A percentile compares a stretch with the other conserved stretches of the same genome.
Evolutionary conservation across 2,797 vertebrate species (phyloP).

Genomic region (Sphenopsis melanotis): DNA sequence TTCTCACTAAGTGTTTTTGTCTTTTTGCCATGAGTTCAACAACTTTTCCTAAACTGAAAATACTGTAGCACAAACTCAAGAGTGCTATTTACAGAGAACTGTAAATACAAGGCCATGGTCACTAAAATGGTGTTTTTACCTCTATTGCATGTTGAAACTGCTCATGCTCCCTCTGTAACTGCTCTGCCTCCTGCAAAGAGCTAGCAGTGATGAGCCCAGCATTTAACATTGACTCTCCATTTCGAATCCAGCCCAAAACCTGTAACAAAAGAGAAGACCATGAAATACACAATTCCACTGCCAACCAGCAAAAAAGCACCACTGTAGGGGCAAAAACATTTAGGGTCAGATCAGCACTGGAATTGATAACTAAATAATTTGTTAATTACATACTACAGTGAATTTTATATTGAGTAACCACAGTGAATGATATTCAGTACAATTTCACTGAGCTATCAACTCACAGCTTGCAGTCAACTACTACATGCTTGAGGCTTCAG

Average conservation of each 20-base stretch:
- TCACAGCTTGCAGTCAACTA: not conserved
- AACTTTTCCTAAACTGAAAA: not conserved
- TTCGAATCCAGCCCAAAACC: constrained; percentile 98
- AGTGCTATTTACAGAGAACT: not conserved
- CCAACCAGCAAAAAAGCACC: not conserved
- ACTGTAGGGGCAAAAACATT: not conserved
- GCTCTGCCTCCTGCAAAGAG: constrained; percentile 95
- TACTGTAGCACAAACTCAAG: not conserved
- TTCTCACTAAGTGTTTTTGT: not conserved
- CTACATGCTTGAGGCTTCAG: not conserved
- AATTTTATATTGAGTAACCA: not conserved
- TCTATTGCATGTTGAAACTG: constrained; percentile 99
- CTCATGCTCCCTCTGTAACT: constrained; percentile 95
- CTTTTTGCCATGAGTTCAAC: not conserved
- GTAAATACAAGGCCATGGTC: not conserved
- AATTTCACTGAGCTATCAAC: not conserved
- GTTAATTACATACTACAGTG: not conserved
- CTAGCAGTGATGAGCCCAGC: constrained; percentile 96
- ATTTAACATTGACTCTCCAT: constrained; percentile 97
- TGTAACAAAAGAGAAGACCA: constrained; percentile 48
- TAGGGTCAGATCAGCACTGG: not conserved
- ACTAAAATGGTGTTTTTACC: constrained; percentile 71
- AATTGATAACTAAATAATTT: not conserved
- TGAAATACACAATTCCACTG: not conserved
- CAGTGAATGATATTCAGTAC: not conserved